Conservation (phyloP, 2,113 vertebrate genomes). For the Gambusia affinis region DNA sequence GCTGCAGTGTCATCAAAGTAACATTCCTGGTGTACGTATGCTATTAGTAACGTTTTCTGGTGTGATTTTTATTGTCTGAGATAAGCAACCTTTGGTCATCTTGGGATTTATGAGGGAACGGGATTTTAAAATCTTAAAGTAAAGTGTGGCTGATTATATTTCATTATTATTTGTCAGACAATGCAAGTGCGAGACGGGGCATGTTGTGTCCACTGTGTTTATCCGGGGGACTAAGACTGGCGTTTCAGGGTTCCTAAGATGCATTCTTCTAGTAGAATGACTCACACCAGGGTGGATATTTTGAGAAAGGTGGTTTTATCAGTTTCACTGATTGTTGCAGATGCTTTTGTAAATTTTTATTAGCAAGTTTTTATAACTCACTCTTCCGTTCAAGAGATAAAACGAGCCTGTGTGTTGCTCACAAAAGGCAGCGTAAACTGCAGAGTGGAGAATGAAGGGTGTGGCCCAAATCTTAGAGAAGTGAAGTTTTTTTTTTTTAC, state of each 20-base stretch:
- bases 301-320: neutral
- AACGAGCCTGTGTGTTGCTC: slow-evolving; percentile 11
- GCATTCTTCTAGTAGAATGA: slow-evolving; percentile 5
- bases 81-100: neutral
- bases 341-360: slow-evolving; percentile 4
- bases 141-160: neutral
- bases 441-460: slow-evolving; percentile 59
- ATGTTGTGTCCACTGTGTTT: neutral
- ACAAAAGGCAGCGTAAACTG: slow-evolving; percentile 25
- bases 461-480: slow-evolving; percentile 47
- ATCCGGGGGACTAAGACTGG: neutral
- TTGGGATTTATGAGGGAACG: neutral
- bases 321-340: neutral
- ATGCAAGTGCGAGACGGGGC: neutral
- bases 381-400: neutral
- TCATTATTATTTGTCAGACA: slow-evolving; percentile 12
- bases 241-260: neutral
- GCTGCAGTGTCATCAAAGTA: neutral
- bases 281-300: slow-evolving; percentile 14
- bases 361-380: neutral
- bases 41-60: neutral
- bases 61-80: neutral
- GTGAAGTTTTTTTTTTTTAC: slow-evolving; percentile 19
- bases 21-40: too few relatives aligned
- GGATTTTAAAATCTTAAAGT: too few relatives aligned